These are phyloP conservation scores for Branchipolynoe longqiensis DNA, from an alignment of 2,888 invertebrate genomes.

Conservation along the genomic window DNA sequence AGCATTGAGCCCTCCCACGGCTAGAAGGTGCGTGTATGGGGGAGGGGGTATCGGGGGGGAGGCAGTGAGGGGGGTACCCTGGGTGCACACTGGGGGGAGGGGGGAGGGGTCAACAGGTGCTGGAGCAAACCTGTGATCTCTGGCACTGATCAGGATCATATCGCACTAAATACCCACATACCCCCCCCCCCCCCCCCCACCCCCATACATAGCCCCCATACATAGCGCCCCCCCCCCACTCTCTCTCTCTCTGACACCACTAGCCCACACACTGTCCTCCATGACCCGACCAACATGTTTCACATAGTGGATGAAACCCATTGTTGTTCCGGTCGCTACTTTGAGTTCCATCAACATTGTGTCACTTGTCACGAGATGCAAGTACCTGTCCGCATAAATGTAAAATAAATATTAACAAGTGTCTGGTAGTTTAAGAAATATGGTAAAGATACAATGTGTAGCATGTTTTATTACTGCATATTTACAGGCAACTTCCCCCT, in stretches of 20 bases:
- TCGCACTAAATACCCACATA: too few relatives aligned
- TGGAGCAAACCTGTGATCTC: conserved; percentile 6
- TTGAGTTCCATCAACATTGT: too few relatives aligned
- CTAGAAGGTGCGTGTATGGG: background rate
- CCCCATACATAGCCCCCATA: background rate
- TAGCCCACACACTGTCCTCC: background rate
- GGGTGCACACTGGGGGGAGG: background rate
- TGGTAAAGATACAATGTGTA: too few relatives aligned
- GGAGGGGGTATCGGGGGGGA: background rate
- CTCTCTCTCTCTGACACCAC: background rate
- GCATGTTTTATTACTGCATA: too few relatives aligned
- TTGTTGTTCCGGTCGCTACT: too few relatives aligned
- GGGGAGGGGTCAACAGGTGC: conserved; percentile 17
- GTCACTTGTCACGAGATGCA: too few relatives aligned
- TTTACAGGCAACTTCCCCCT: too few relatives aligned
- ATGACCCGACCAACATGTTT: too few relatives aligned
- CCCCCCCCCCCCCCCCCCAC: background rate
- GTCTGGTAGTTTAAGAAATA: too few relatives aligned
- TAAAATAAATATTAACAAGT: too few relatives aligned
- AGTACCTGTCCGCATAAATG: too few relatives aligned
- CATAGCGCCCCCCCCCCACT: background rate
- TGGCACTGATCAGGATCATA: conserved; percentile 15
- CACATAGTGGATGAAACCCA: too few relatives aligned
- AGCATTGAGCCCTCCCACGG: background rate
- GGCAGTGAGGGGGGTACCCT: background rate